Evolutionary conservation across 2,797 vertebrate species (phyloP).

Genomic region (Sebastes minor): DNA sequence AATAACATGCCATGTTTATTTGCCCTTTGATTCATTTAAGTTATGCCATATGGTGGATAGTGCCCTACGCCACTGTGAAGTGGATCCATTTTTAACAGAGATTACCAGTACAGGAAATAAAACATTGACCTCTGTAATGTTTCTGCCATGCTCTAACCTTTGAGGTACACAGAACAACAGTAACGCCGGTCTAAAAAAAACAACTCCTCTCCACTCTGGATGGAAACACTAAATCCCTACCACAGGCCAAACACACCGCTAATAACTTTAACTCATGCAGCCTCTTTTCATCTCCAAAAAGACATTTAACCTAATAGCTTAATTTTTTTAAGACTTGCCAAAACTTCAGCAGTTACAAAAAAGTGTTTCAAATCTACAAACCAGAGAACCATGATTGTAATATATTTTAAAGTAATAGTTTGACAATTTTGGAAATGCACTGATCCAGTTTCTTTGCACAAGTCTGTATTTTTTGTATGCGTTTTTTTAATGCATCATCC

Average conservation of each 20-base stretch:
- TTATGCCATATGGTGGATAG: slow-evolving; percentile 48
- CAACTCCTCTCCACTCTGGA: not conserved
- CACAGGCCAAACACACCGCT: not conserved
- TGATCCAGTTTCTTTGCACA: not conserved
- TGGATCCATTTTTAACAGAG: slow-evolving; percentile 16
- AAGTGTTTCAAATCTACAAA: not conserved
- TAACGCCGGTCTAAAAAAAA: not conserved
- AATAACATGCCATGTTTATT: slow-evolving; percentile 39
- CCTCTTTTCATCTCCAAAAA: not conserved
- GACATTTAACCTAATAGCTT: not conserved
- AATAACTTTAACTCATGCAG: not conserved
- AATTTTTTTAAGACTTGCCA: not conserved
- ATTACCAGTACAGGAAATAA: slow-evolving; percentile 49
- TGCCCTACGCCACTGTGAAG: slow-evolving; percentile 2
- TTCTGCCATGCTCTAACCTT: slow-evolving; percentile 16
- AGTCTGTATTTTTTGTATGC: too few relatives aligned
- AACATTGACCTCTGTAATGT: slow-evolving; percentile 31
- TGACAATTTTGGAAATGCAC: not conserved
- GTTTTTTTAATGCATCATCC: too few relatives aligned
- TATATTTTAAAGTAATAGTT: not conserved
- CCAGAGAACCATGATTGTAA: not conserved
- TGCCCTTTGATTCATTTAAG: slow-evolving; percentile 52
- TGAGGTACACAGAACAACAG: slow-evolving; percentile 26
- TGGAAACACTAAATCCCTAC: slow-evolving; percentile 6
- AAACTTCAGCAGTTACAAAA: not conserved